Conservation (phyloP, 2,888 invertebrate species). For the Amphipoea lucens region DNA sequence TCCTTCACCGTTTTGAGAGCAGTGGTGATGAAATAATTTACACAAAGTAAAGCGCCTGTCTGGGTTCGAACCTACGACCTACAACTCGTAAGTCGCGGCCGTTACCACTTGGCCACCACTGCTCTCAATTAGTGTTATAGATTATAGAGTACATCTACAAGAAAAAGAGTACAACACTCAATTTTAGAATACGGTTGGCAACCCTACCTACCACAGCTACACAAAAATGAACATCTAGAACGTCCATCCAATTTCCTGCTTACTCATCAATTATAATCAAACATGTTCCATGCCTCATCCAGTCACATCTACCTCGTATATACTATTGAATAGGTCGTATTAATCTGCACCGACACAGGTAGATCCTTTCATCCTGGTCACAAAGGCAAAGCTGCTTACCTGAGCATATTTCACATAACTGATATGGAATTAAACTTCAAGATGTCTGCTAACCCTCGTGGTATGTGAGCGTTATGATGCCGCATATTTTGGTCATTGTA, state of each 20-base stretch:
- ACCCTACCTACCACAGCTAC: neutral
- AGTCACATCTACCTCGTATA: slow-evolving; percentile 33
- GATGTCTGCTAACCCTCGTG: slow-evolving; percentile 40
- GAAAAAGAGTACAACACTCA: too few species aligned
- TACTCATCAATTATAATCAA: neutral
- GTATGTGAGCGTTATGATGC: slow-evolving; percentile 40
- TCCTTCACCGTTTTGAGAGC: too few species aligned
- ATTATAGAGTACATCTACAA: too few species aligned
- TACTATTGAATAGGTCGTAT: slow-evolving; percentile 64
- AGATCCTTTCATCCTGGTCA: slow-evolving; percentile 69
- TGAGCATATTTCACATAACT: slow-evolving; percentile 66
- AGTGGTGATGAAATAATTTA: too few species aligned
- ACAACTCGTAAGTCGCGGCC: too few species aligned
- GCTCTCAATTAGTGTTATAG: too few species aligned
- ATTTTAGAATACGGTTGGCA: too few species aligned
- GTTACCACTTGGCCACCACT: too few species aligned
- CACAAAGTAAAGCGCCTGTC: too few species aligned
- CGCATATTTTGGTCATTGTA: slow-evolving; percentile 26
- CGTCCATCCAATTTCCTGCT: neutral
- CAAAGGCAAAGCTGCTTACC: slow-evolving; percentile 67
- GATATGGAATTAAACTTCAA: slow-evolving; percentile 64
- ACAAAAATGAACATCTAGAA: neutral
- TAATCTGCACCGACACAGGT: slow-evolving; percentile 63
- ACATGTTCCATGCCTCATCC: slow-evolving; percentile 34
- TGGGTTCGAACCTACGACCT: too few species aligned